Evolutionary conservation across 2,797 vertebrate genomes (phyloP).

Genomic region (Pempheris klunzingeri): DNA sequence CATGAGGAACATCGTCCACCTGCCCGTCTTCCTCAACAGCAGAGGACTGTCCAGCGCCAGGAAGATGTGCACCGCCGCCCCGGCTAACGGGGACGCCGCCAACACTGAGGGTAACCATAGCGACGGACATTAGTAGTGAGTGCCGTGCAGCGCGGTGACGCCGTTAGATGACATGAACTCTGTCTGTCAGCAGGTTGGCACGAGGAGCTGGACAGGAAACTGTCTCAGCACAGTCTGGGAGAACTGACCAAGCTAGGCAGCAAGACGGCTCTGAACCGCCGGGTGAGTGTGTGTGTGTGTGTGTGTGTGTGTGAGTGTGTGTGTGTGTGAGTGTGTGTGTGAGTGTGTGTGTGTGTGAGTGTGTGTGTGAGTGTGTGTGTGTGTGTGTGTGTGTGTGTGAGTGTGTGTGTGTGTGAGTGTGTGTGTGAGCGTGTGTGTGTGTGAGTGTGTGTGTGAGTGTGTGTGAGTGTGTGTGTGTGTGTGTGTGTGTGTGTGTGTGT

Average conservation of each 20-base stretch:
- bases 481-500: too few species aligned
- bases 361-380: too few species aligned
- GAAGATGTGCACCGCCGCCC: constrained; percentile 85
- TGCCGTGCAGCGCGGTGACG: too few species aligned
- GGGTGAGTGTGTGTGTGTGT: constrained; percentile 84
- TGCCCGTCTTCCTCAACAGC: constrained; percentile 97
- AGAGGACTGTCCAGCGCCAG: constrained; percentile 91
- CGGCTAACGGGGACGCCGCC: constrained; percentile 89
- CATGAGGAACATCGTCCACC: constrained; percentile 97
- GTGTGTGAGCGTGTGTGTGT: too few species aligned
- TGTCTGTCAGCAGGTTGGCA: constrained; percentile 85
- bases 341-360: too few species aligned
- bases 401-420: too few species aligned
- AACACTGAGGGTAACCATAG: constrained; percentile 86
- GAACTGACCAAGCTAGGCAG: constrained; percentile 95
- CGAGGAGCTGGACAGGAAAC: constrained; percentile 93
- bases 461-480: too few species aligned
- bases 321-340: neutral
- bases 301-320: neutral
- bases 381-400: too few species aligned
- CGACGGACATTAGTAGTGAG: too few species aligned
- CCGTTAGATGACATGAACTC: too few species aligned
- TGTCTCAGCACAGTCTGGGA: constrained; percentile 95
- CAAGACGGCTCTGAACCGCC: constrained; percentile 92
- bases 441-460: too few species aligned